Base-by-base conservation (phyloP, 2,113 vertebrate genomes). In the Capricornis sumatraensis region DNA sequence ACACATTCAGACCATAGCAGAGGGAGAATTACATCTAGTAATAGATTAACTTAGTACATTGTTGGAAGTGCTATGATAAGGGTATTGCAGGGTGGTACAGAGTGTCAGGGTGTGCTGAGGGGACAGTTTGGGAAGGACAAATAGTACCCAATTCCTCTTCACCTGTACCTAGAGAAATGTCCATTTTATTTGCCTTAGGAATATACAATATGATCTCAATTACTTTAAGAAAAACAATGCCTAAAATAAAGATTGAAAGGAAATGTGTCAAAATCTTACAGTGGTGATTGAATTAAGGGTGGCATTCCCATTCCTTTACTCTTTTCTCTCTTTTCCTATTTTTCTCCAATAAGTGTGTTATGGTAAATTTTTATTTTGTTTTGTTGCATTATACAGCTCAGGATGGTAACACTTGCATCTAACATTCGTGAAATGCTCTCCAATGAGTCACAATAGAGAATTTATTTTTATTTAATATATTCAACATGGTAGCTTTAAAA, bases 161-260 rank as follows among this genome's bases (percentile, higher is more conserved):
- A 81, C 19, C 30, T 30, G 23, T 14, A 62, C 43, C 40, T 2
- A 36, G 78, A 82, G 40, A 89, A 92, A 89, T 55, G 25, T 45
- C 47, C 6, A 36, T 78, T 67, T 95, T 94, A 9, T 60, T 79
- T 94, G n/a, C 74, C 79, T 92, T 78, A 55, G 60, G 21, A 28
- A 67, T 64, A 53, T 92, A 33, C 11, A n/a, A 5, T 84, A 79
- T 84, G 79, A 60, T 89, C 53, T 89, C 36, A 43, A 45, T 57
- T 95, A 86, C 89, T 97, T 96, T 90, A 79, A 71, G 62, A 62
- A 87, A 55, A 94, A 86, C 16, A 71, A 14, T 81, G 64, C 78
- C 79, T 97, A 92, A 92, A 92, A 79, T 93, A 88, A 94, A 92
- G 50, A 76, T 47, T 7, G 7, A 67, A 95, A 91, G 36, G 64